Conservation (phyloP, 2,113 vertebrate genomes). For the Bettongia penicillata region DNA sequence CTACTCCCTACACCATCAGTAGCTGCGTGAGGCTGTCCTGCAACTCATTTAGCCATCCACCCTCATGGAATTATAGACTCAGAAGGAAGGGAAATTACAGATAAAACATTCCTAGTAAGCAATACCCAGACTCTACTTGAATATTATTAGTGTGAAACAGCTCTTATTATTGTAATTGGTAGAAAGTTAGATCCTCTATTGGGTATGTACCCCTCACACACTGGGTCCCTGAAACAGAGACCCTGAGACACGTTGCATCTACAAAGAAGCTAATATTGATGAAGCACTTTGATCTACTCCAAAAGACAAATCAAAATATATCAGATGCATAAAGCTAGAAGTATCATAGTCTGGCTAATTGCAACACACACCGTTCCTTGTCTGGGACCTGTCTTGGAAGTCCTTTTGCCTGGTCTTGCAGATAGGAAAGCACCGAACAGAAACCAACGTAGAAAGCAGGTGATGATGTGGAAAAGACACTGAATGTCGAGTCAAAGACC, state of each 20-base stretch:
- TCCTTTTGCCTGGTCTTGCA: neutral
- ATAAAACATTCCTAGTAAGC: neutral
- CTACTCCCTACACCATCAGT: neutral
- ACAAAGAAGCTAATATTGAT: conserved; percentile 65
- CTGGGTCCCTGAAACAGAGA: conserved; percentile 51
- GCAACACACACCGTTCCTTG: neutral
- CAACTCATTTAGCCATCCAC: neutral
- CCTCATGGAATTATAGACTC: neutral
- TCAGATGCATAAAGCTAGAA: conserved; percentile 53
- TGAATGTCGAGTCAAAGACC: neutral
- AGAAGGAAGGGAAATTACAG: conserved; percentile 1
- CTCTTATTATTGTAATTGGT: neutral
- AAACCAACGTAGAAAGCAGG: neutral
- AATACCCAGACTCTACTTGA: neutral
- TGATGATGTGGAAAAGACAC: neutral
- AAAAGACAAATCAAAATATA: conserved; percentile 54
- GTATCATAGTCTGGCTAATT: conserved; percentile 50
- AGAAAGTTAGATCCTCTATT: conserved; percentile 2
- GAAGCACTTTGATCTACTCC: conserved; percentile 59
- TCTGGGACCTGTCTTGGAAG: neutral
- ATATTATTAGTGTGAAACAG: neutral
- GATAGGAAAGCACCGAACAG: conserved; percentile 21
- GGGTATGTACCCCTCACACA: neutral
- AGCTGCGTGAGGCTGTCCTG: neutral
- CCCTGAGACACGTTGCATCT: conserved; percentile 41